Evolutionary conservation across 2,888 invertebrate species (phyloP).

Genomic region (Teleiodes luculella): DNA sequence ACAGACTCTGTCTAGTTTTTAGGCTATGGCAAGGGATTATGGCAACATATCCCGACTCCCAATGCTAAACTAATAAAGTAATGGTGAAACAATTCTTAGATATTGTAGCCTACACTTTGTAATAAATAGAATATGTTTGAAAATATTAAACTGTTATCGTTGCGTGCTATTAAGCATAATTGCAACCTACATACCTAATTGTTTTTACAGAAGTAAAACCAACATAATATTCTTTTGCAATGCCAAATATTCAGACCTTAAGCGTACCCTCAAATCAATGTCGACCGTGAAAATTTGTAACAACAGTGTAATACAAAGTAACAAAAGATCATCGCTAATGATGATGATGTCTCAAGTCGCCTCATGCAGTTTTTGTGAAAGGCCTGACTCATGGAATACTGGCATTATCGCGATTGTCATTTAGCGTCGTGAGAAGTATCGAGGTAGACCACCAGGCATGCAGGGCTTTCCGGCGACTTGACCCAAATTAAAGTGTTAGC

Average conservation of each 20-base stretch:
- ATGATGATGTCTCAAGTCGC: constrained; percentile 16
- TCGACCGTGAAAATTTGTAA: neutral
- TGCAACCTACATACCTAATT: too few species aligned
- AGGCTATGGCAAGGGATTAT: too few species aligned
- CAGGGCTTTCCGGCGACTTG: constrained; percentile 40
- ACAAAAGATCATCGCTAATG: constrained; percentile 5
- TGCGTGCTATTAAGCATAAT: too few species aligned
- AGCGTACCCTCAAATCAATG: neutral
- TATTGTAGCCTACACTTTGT: too few species aligned
- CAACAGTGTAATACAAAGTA: neutral
- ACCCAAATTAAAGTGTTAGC: constrained; percentile 11
- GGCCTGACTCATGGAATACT: constrained; percentile 31
- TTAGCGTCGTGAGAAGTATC: constrained; percentile 38
- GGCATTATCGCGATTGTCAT: constrained; percentile 31
- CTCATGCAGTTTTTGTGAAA: constrained; percentile 13
- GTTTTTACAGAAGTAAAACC: too few species aligned
- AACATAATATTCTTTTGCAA: neutral
- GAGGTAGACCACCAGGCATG: constrained; percentile 42
- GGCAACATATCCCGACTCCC: too few species aligned
- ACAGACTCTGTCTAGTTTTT: too few species aligned
- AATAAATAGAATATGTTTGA: too few species aligned
- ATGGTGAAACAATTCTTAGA: too few species aligned
- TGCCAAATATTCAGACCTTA: too few species aligned
- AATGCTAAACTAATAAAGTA: too few species aligned
- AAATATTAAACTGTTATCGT: too few species aligned